Base-by-base conservation (phyloP, 2,888 invertebrate genomes). In the Germaria angustata region DNA sequence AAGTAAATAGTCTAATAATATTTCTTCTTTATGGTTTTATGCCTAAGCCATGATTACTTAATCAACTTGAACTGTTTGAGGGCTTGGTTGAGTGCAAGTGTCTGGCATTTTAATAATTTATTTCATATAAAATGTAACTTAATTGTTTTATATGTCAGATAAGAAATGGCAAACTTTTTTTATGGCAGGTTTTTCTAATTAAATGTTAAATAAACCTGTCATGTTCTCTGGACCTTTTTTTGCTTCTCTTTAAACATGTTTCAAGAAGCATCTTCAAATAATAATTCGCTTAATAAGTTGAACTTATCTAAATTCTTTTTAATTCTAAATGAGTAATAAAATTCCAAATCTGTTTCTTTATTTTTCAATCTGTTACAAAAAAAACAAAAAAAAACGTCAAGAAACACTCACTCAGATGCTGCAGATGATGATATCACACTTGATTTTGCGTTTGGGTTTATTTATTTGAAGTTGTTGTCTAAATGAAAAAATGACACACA, bases 341-440 rank as follows among this genome's bases (percentile, higher is more conserved):
- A 61, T 57, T 61, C 36, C 13, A 61, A 61, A 28, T 63, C 24
- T 49, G 6, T 71, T 20, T 36, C 17, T 63, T 36, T 53, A n/a
- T 44, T n/a, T 17, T 17, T 61, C n/a, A 28, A 72, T 41, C 9
- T 39, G 20, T 49, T 41, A 11, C n/a, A n/a, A n/a, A n/a, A n/a
- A n/a, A n/a, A n/a, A n/a, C n/a, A n/a, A n/a, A 28, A 17, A 41
- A 41, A 36, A 3, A 28, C 51, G n/a, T 44, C 32, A 63, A 53
- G 39, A 28, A 63, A 22, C n/a, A 15, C 17, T 34, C 36, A 9
- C 17, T 34, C 36, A 44, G 55, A 61, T 49, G 46, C 36, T 66
- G 53, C 17, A 17, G 6, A 11, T 49, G 80, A 81, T 81, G 81
- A 82, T 78, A 78, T 79, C 78, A 81, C 77, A 78, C 69, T 75